Base-by-base conservation (phyloP, 2,888 invertebrate species). In the Tiliacea citrago region DNA sequence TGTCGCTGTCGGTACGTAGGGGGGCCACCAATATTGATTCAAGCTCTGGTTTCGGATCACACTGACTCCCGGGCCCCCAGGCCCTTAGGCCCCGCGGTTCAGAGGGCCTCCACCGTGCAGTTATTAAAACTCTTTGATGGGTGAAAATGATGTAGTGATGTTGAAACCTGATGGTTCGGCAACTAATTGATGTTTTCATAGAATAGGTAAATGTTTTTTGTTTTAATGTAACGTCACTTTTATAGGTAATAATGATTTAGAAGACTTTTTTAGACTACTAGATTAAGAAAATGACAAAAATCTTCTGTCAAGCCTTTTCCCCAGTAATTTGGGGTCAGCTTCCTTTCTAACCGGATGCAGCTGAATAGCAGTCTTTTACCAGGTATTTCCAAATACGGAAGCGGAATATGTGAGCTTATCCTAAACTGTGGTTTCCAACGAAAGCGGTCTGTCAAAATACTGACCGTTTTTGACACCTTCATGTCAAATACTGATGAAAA, bases 61-160 rank as follows among this genome's bases (percentile, higher is more conserved):
- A 65, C 77, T 81, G 81, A 76, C 81, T 75, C 69, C 51, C 21
- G 9, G 0, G 12, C 55, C 16, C 6, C 12, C 2, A 24, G 49
- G 35, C 55, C 55, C 24, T 18, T 2, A 39, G 45, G 51, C 53
- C 75, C 67, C 16, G 58, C 29, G 13, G 45, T 16, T 42, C 7
- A 5, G 65, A 45, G 47, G 47, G 72, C 57, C 55, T n/a, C 42
- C 72, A 65, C 63, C 42, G 9, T 47, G 21, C 70, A 78, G 68
- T 74, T 78, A 82, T 83, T 79, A 75, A 82, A 83, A 73, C 83
- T 68, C 83, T 83, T 79, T 82, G 79, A 82, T 68, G 70, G 47
- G 39, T 70, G 69, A 66, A 79, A 82, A 73, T 72, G 16, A 42
- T 49, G 57, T 42, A 55, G 53, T 60, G 24, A 35, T n/a, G 47